Evolutionary conservation across 2,113 vertebrate species (phyloP), one percentile per base, ranked within the genome.

Genomic region (Ammodytes marinus): DNA sequence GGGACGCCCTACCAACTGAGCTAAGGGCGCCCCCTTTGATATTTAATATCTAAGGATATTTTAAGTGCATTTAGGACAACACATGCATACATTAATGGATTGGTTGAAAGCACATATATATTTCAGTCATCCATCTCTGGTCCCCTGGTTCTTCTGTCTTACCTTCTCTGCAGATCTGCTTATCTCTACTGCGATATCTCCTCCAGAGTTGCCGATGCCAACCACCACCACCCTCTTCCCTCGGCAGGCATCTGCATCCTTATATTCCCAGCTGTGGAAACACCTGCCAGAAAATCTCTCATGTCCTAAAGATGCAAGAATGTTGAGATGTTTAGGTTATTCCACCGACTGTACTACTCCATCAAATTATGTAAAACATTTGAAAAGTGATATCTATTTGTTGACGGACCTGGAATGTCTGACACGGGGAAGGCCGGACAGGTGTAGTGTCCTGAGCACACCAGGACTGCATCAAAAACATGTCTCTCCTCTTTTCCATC

Each of bases 201-300:
- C 95, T 52, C 96, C 97, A 0, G 97, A 98, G 83, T 98, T 98
- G 27, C 98, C 98, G 2, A 96, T 95, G 14, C 98, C 98, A 0
- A 99, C 87, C 46, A 99, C 69, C 66, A 98, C 58, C 11, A 98
- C 96, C 52, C 91, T 97, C 86, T 98, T 96, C 57, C 96, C 96
- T 1, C 45, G 78, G 90, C 93, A 97, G 17, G 35, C 70, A 1
- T 80, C 52, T 37, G 95, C 86, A 2, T 94, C 91, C 89, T 97
- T 99, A 83, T 98, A 99, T 7, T 97, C 95, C 84, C 95, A 95
- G 85, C 97, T 99, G 85, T 99, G 98, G 4, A 93, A 82, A 77
- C 94, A 95, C 37, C 7, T 85, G 19, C 97, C 98, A 75, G 92
- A 91, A 89, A 99, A 99, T 0, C 89, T 94, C 53, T 97, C 93